These are phyloP conservation scores for Athene cunicularia DNA, from an alignment of 2,113 vertebrate genomes.

Conservation along the genomic window DNA sequence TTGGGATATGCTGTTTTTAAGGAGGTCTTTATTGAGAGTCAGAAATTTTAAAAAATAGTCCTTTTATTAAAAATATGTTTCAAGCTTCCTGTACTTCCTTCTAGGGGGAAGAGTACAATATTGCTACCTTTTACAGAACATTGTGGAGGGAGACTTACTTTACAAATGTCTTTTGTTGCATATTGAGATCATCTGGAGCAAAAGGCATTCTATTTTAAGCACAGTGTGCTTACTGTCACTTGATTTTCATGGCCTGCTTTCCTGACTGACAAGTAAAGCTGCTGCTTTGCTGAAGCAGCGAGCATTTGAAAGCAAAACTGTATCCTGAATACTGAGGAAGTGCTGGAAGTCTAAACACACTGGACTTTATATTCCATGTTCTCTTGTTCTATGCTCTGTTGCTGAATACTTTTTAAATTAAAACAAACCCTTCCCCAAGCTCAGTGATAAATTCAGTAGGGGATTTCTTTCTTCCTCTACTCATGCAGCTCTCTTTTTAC, in stretches of 20 bases:
- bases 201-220: slow-evolving; percentile 59
- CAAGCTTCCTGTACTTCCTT: not conserved
- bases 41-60: not conserved
- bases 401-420: not conserved
- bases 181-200: slow-evolving; percentile 23
- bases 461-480: not conserved
- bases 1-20: not conserved
- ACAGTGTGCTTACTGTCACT: not conserved
- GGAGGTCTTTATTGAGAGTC: not conserved
- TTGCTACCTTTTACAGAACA: not conserved
- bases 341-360: not conserved
- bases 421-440: not conserved
- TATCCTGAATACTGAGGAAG: not conserved
- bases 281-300: not conserved
- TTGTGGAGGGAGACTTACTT: not conserved
- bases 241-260: not conserved
- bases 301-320: not conserved
- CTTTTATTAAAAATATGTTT: not conserved
- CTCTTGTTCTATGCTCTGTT: not conserved
- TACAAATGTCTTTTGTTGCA: not conserved
- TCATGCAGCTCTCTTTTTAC: not conserved
- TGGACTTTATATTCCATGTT: not conserved
- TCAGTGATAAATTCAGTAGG: not conserved
- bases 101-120: not conserved
- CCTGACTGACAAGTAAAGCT: slow-evolving; percentile 60